Base-by-base conservation (phyloP, 2,797 vertebrate species). In the Rousettus madagascariensis region DNA sequence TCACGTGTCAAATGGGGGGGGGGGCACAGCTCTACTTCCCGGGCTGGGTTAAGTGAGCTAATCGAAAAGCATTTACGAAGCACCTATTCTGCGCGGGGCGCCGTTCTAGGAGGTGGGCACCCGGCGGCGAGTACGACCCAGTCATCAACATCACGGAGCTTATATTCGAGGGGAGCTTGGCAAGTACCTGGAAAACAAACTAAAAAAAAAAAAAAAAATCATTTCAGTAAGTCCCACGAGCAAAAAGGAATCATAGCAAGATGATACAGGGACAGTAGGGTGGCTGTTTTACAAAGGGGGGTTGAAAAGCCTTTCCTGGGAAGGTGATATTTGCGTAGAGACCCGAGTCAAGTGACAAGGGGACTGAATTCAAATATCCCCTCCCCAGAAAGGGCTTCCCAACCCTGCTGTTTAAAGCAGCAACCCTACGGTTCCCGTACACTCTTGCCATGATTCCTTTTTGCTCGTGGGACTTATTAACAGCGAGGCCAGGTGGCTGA, bases 351-450 rank as follows among this genome's bases (percentile, higher is more conserved):
- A 3, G 33, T 30, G 43, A 59, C 12, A 16, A 36, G 17, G 30
- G 57, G 65, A 41, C 51, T 55, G n/a, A 16, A 22, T 49, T 72
- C 57, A 19, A 51, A 49, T 3, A 30, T 43, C 46, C 28, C 46
- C 20, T 85, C 51, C 20, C 41, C 43, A 22, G 28, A 61, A 65
- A 84, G 59, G 51, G 33, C 69, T 92, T 72, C 90, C 78, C 49
- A 11, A 19, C 11, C 43, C 66, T 28, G 28, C 77, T 13, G 3
- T 78, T 59, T 22, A 53, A 85, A 84, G 49, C 20, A 63, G 24
- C 65, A 66, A 2, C 9, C 24, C 43, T 19, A 3, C 20, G 26
- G 5, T 41, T 46, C 38, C 28, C 11, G 4, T 36, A 20, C 3
- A 28, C 30, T 16, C 83, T 86, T 19, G 2, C 66, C 11, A 24